phyloP scores from a whole-genome alignment of 2,797 vertebrate species.

The Rousettus madagascariensis region DNA sequence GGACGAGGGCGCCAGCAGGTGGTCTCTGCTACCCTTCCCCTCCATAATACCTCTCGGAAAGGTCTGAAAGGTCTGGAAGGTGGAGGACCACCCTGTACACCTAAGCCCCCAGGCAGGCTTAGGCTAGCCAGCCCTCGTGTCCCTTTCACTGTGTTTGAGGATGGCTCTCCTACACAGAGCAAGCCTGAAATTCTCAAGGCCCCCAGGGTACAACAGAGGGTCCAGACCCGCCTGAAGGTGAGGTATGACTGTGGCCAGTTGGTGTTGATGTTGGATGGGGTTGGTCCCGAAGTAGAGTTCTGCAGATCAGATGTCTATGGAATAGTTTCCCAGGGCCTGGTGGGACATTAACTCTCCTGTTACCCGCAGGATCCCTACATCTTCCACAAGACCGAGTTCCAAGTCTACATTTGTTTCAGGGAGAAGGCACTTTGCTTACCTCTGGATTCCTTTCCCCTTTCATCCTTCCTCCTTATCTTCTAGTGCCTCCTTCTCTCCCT shows the following conservation, averaged over 20 bases:
- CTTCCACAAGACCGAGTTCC: neutral
- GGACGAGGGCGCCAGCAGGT: slow-evolving; percentile 51
- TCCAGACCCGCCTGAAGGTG: slow-evolving; percentile 90
- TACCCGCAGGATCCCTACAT: neutral
- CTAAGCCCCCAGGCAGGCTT: slow-evolving; percentile 67
- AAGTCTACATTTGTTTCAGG: neutral
- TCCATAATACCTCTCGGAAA: slow-evolving; percentile 34
- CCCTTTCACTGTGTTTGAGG: slow-evolving; percentile 91
- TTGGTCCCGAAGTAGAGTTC: neutral
- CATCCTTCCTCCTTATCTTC: neutral
- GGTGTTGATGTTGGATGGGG: neutral
- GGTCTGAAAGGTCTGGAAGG: slow-evolving; percentile 59
- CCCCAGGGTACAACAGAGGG: slow-evolving; percentile 84
- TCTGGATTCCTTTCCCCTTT: neutral
- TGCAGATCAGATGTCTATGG: neutral
- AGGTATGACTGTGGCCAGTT: neutral
- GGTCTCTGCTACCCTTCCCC: neutral
- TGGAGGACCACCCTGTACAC: slow-evolving; percentile 80
- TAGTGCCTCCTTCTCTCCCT: neutral
- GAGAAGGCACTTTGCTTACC: neutral
- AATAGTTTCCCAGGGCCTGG: neutral
- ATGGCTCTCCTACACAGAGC: slow-evolving; percentile 79
- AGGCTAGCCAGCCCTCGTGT: slow-evolving; percentile 72
- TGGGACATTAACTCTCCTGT: neutral
- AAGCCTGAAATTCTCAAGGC: slow-evolving; percentile 87